Evolutionary conservation across 2,888 invertebrate species (phyloP), one percentile per base, ranked within the genome.

Genomic region (Mechanitis messenoides): DNA sequence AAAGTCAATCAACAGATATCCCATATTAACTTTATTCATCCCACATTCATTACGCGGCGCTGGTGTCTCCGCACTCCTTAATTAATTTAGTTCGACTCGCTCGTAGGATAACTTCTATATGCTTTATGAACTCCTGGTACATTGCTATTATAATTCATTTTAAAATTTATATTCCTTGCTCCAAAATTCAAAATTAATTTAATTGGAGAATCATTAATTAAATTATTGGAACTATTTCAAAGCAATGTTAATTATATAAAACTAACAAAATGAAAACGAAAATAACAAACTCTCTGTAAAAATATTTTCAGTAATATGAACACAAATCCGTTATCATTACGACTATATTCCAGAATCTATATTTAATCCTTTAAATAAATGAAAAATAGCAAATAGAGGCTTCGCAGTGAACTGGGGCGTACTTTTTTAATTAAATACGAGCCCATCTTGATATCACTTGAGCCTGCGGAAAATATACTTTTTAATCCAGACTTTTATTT

Each of bases 401-500:
- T 46, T 45, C 28, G 53, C 56, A 53, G 63, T 58, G 58, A 70
- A 70, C 66, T 68, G 69, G 69, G 64, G 70, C 70, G 68, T 20
- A 58, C 55, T 60, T 63, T 70, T 70, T 70, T 70, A 70, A 70
- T 70, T 70, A 70, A 70, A 68, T 60, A 56, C 59, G 64, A 64
- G 60, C 65, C 60, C 68, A 67, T 65, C 68, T 68, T 62, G 65
- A 68, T 65, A 59, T 59, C 64, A 50, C 62, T 56, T 7, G 42
- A 55, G 58, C 11, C 64, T 56, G 59, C 53, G 56, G 56, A 60
- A 63, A 60, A 58, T 60, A 53, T 59, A 61, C 57, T 53, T 56
- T 53, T 53, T 28, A 45, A 53, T 50, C 50, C 50, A 50, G 50
- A 31, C 31, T 61, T 61, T 59, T 56, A 63, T 63, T 65, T 61